These are phyloP conservation scores for Paedocypris sp. DNA, from an alignment of 2,113 vertebrate genomes.

Conservation along the genomic window DNA sequence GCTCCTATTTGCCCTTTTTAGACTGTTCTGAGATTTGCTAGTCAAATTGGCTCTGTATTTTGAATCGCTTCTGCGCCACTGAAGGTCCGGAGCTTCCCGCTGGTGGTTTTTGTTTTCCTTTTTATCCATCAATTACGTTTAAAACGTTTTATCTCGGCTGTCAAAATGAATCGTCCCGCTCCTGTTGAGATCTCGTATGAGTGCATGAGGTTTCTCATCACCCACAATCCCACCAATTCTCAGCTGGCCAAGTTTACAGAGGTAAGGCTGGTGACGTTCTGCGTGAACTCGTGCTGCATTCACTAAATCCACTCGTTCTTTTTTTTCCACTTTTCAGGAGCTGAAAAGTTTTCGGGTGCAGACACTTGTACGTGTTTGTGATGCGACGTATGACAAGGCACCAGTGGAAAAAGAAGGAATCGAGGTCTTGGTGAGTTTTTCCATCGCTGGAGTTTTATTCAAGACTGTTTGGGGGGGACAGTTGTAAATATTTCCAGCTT, in stretches of 20 bases:
- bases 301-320: too few relatives aligned
- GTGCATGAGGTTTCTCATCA: conserved; percentile 91
- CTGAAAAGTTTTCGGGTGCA: conserved; percentile 86
- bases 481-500: too few relatives aligned
- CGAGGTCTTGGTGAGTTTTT: conserved; percentile 77
- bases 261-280: too few relatives aligned
- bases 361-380: conserved; percentile 89
- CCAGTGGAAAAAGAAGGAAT: conserved; percentile 93
- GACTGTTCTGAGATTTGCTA: conserved; percentile 1
- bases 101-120: neutral
- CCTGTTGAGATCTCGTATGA: conserved; percentile 91
- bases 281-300: too few relatives aligned
- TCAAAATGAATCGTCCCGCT: conserved; percentile 94
- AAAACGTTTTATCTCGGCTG: conserved; percentile 25
- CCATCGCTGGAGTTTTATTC: too few relatives aligned
- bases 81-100: neutral
- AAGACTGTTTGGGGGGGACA: too few relatives aligned
- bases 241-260: conserved; percentile 92
- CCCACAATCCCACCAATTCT: conserved; percentile 94
- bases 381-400: conserved; percentile 88
- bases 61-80: neutral
- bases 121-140: neutral
- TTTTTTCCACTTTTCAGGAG: conserved; percentile 56
- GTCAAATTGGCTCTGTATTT: neutral
- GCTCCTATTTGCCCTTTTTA: conserved; percentile 4